These are phyloP conservation scores for Tilapia sparmanii DNA, from an alignment of 2,113 vertebrate species.

Conservation along the genomic window DNA sequence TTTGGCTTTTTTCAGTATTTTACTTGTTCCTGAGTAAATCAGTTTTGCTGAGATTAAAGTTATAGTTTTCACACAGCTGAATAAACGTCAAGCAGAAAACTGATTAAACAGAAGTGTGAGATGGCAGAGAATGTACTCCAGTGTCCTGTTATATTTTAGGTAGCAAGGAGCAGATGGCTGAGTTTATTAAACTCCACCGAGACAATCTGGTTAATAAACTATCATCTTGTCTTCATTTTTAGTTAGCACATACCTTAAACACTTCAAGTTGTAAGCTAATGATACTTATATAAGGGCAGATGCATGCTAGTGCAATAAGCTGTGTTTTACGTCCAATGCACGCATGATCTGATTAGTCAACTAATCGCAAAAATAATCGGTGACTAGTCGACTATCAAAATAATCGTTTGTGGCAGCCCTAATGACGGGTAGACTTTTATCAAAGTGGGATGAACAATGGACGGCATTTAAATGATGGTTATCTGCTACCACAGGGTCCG, in stretches of 20 bases:
- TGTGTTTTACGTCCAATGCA: fast-evolving
- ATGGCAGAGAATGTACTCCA: neutral
- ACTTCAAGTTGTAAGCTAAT: neutral
- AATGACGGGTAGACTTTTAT: neutral
- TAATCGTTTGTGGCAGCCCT: neutral
- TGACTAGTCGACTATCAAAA: neutral
- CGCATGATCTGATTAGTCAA: neutral
- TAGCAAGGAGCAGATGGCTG: neutral
- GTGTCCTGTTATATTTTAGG: neutral
- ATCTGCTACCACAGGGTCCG: neutral
- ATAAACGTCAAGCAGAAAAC: neutral
- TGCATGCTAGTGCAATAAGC: neutral
- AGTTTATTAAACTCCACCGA: neutral
- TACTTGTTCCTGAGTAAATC: neutral
- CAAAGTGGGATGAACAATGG: neutral
- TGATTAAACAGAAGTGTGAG: neutral
- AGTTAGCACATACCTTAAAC: neutral
- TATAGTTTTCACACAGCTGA: neutral
- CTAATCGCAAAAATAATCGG: fast-evolving
- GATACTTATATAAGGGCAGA: neutral
- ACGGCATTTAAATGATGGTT: neutral
- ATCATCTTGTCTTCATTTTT: neutral
- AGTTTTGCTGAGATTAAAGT: neutral
- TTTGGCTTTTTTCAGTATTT: neutral
- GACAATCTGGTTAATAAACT: neutral